These are phyloP conservation scores for Pterostichus madidus DNA, from an alignment of 2,888 invertebrate species.

Conservation along the genomic window DNA sequence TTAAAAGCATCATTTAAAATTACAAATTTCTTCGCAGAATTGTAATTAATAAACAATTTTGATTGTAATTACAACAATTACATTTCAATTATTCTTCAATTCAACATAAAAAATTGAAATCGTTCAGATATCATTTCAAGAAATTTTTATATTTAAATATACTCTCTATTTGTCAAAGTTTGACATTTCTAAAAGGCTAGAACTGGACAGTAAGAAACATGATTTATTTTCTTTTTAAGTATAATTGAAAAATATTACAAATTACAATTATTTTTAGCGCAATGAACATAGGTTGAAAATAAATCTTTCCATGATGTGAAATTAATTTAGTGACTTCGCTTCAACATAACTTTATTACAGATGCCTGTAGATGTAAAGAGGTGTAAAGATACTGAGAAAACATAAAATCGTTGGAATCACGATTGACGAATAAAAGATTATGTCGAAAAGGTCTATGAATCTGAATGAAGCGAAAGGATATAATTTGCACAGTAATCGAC, in stretches of 20 bases:
- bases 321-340: too few relatives aligned
- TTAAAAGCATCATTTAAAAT: conserved; percentile 30
- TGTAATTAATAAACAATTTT: conserved; percentile 39
- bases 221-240: too few relatives aligned
- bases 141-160: neutral
- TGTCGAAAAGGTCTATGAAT: conserved; percentile 42
- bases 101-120: conserved; percentile 18
- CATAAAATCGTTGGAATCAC: conserved; percentile 30
- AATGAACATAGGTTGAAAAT: too few relatives aligned
- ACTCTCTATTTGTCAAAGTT: neutral
- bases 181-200: too few relatives aligned
- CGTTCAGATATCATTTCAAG: neutral
- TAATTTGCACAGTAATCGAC: conserved; percentile 56
- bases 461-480: conserved; percentile 46
- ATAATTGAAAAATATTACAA: too few relatives aligned
- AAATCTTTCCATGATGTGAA: too few relatives aligned
- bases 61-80: conserved; percentile 39
- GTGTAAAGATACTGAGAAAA: conserved; percentile 6
- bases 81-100: conserved; percentile 7
- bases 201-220: neutral
- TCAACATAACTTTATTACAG: neutral
- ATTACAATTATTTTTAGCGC: too few relatives aligned
- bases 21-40: conserved; percentile 33
- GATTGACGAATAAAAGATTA: conserved; percentile 30
- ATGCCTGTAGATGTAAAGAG: conserved; percentile 18